These are phyloP conservation scores for Betta splendens DNA, from an alignment of 2,797 vertebrate genomes.

Conservation along the genomic window DNA sequence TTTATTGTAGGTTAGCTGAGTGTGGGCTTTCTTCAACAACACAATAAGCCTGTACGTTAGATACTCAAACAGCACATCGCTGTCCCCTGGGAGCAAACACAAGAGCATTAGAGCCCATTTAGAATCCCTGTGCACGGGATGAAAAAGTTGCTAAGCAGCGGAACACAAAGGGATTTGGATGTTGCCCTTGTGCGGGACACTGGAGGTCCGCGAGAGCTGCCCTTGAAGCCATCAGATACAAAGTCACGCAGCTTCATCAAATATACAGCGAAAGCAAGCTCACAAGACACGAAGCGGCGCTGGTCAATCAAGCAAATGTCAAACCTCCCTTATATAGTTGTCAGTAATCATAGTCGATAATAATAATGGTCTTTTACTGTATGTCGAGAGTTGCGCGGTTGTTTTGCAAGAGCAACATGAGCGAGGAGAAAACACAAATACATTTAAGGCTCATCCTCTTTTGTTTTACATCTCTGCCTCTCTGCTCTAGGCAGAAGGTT, in stretches of 20 bases:
- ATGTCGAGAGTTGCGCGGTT: not conserved
- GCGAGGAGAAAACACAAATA: not conserved
- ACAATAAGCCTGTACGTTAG: constrained; percentile 22
- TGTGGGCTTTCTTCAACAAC: constrained; percentile 32
- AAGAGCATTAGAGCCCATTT: constrained; percentile 62
- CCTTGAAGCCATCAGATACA: constrained; percentile 53
- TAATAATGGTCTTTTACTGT: constrained; percentile 2
- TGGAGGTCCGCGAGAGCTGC: constrained; percentile 26
- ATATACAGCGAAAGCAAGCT: not conserved
- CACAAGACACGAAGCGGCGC: constrained; percentile 2
- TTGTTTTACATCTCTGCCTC: constrained; percentile 40
- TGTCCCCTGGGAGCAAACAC: constrained; percentile 53
- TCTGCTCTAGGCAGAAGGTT: constrained; percentile 30
- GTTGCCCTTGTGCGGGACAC: constrained; percentile 42
- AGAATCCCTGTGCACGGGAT: constrained; percentile 49
- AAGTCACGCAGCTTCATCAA: constrained; percentile 15
- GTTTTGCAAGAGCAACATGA: constrained; percentile 27
- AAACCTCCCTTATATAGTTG: not conserved
- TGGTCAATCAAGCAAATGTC: constrained; percentile 10
- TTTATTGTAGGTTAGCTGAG: too few relatives aligned
- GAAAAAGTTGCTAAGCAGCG: constrained; percentile 50
- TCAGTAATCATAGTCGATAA: too few relatives aligned
- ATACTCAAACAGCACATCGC: constrained; percentile 44
- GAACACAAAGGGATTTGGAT: constrained; percentile 55
- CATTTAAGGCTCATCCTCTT: constrained; percentile 28